Evolutionary conservation across 2,888 invertebrate genomes (phyloP).

Genomic region (Ophraella communa): DNA sequence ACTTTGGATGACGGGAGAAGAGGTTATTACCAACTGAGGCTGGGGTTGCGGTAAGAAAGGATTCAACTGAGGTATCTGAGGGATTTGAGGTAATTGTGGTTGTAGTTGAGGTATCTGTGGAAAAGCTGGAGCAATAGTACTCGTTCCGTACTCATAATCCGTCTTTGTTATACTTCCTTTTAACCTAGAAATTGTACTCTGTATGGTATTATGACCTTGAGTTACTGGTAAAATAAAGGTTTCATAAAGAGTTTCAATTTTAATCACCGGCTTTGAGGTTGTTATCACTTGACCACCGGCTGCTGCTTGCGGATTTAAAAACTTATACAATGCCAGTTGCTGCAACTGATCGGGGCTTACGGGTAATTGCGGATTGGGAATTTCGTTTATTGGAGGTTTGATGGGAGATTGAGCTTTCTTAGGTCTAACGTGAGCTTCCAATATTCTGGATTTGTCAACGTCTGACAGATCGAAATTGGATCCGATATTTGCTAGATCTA

Average conservation of each 20-base stretch:
- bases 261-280: conserved; percentile 78
- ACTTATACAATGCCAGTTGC: conserved; percentile 64
- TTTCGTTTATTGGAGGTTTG: conserved; percentile 46
- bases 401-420: conserved; percentile 58
- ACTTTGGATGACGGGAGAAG: conserved; percentile 81
- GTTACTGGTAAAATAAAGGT: conserved; percentile 82
- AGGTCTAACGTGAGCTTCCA: conserved; percentile 63
- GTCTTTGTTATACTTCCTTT: conserved; percentile 81
- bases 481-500: conserved; percentile 76
- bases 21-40: conserved; percentile 77
- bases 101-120: conserved; percentile 55
- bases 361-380: conserved; percentile 49
- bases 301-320: conserved; percentile 73
- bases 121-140: conserved; percentile 68
- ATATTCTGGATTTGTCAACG: conserved; percentile 69
- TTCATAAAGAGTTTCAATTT: conserved; percentile 80
- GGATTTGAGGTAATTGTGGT: conserved; percentile 44
- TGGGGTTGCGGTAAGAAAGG: conserved; percentile 66
- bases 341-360: conserved; percentile 45
- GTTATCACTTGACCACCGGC: conserved; percentile 75
- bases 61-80: conserved; percentile 56
- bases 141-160: conserved; percentile 78
- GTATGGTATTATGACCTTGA: conserved; percentile 76
- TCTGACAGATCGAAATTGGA: conserved; percentile 75
- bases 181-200: conserved; percentile 78